phyloP scores from a whole-genome alignment of 1,140 invertebrate genomes.

The Megathymus violae region DNA sequence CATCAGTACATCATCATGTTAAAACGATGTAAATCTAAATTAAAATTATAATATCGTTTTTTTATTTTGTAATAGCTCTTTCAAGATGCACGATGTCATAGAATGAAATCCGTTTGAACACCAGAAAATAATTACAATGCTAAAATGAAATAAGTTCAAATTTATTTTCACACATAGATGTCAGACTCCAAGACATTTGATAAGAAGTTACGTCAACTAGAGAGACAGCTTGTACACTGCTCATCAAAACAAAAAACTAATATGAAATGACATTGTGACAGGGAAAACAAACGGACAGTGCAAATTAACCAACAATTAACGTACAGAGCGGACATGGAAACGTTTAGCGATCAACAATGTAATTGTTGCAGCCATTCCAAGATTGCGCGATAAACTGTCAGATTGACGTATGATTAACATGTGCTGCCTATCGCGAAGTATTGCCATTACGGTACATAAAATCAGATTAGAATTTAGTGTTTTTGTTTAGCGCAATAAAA shows the following conservation, averaged over 20 bases:
- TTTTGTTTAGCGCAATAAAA: conserved; percentile 15
- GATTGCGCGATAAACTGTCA: conserved; percentile 52
- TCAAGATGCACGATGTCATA: too few relatives aligned
- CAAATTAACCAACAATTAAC: conserved; percentile 37
- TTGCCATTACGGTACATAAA: conserved; percentile 31
- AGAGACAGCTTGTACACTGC: neutral
- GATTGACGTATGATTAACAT: conserved; percentile 51
- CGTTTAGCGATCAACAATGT: conserved; percentile 47
- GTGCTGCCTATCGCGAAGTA: conserved; percentile 23
- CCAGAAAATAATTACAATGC: neutral
- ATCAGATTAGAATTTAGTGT: conserved; percentile 31
- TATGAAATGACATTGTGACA: conserved; percentile 27
- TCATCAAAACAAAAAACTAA: conserved; percentile 29
- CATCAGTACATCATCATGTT: too few relatives aligned
- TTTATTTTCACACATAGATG: neutral
- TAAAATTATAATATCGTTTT: too few relatives aligned
- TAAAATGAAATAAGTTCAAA: neutral
- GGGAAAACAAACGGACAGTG: conserved; percentile 27
- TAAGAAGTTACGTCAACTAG: conserved; percentile 2
- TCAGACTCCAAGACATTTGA: neutral
- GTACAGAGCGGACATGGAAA: conserved; percentile 38
- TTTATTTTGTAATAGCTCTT: too few relatives aligned
- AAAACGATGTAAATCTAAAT: too few relatives aligned
- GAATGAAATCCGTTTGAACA: neutral
- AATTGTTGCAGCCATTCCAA: conserved; percentile 56